Percentiles rank a stretch among this genome's conserved stretches.
phyloP scores from a whole-genome alignment of 2,797 vertebrate species.

The Rhinichthys osculus region DNA sequence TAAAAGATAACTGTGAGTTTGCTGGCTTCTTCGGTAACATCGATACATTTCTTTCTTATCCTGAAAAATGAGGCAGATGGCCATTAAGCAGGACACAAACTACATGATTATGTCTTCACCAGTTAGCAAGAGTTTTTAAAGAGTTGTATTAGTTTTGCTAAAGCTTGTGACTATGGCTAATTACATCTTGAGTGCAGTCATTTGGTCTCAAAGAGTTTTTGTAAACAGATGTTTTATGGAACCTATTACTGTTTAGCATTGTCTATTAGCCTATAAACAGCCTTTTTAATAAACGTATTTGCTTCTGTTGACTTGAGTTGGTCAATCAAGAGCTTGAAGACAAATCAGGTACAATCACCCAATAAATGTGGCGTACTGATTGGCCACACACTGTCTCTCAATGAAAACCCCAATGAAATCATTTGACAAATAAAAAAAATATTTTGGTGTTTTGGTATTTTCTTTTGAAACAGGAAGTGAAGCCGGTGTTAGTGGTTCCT shows the following conservation, averaged over 20 bases:
- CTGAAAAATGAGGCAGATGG: conserved; percentile 28
- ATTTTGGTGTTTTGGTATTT: neutral
- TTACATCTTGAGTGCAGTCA: neutral
- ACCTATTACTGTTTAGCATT: neutral
- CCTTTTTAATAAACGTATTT: neutral
- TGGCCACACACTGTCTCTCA: neutral
- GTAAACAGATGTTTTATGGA: conserved; percentile 14
- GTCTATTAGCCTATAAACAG: neutral
- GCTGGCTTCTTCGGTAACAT: neutral
- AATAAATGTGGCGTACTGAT: neutral
- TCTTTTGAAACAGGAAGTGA: neutral
- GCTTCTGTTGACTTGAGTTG: neutral
- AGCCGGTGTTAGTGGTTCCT: neutral
- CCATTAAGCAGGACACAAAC: conserved; percentile 1
- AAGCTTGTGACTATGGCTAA: neutral
- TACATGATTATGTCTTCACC: neutral
- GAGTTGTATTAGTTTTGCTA: neutral
- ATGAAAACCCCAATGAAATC: neutral
- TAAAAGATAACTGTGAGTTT: neutral
- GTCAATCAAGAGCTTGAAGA: neutral
- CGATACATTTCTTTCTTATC: neutral
- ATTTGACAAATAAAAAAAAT: neutral
- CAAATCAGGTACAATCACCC: neutral
- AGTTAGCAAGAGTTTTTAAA: neutral
- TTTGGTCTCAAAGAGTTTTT: neutral